Percentiles rank a stretch among this genome's conserved stretches.
Conservation (phyloP, 2,888 invertebrate species). For the Notodonta ziczac region DNA sequence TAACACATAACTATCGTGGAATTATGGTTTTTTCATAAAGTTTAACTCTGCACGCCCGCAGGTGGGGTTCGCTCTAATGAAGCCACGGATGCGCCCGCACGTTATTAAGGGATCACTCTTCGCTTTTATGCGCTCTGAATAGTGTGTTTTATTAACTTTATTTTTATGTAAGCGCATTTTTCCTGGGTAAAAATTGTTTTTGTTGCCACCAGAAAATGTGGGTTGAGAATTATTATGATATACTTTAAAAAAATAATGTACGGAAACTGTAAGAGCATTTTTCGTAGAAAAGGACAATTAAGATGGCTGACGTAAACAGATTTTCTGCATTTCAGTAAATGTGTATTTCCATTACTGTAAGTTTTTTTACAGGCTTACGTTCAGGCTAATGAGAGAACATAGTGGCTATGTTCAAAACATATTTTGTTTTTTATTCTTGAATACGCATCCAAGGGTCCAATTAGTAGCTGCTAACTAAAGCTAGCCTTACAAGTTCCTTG, state of each 20-base stretch:
- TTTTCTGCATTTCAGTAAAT: background rate
- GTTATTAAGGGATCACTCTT: slow-evolving; percentile 66
- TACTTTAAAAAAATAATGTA: background rate
- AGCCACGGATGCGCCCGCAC: slow-evolving; percentile 60
- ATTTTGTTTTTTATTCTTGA: too few relatives aligned
- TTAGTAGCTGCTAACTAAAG: too few relatives aligned
- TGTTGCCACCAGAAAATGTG: background rate
- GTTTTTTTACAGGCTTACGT: too few relatives aligned
- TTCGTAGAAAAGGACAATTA: too few relatives aligned
- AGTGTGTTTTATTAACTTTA: slow-evolving; percentile 62
- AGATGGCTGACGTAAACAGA: too few relatives aligned
- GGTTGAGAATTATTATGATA: background rate
- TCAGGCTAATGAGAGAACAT: too few relatives aligned
- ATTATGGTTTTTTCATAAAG: slow-evolving; percentile 52
- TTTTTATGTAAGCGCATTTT: slow-evolving; percentile 49
- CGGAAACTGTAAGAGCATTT: background rate
- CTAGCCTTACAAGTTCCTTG: too few relatives aligned
- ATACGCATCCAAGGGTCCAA: too few relatives aligned
- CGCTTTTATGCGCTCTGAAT: slow-evolving; percentile 56
- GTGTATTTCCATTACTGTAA: too few relatives aligned
- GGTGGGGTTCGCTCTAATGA: slow-evolving; percentile 56
- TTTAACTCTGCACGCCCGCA: slow-evolving; percentile 36
- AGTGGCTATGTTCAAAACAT: too few relatives aligned
- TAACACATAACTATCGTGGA: slow-evolving; percentile 21
- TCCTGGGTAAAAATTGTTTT: slow-evolving; percentile 16